These are phyloP conservation scores for Gortyna flavago DNA, from an alignment of 2,888 invertebrate genomes.

Conservation along the genomic window DNA sequence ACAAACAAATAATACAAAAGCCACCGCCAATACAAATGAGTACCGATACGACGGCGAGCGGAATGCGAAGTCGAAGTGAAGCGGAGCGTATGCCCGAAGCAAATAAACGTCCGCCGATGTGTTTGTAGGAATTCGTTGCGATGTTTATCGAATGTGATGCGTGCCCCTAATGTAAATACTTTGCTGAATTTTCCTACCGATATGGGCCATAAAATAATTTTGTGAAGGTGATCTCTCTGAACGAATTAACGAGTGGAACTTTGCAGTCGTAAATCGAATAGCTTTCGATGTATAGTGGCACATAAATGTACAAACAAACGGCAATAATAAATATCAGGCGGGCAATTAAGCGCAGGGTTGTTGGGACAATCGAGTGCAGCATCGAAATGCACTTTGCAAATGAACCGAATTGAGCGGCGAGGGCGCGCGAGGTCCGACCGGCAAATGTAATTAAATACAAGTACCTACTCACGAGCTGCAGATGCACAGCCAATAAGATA, in stretches of 20 bases:
- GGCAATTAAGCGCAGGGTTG: conserved; percentile 87
- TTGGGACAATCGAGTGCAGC: conserved; percentile 85
- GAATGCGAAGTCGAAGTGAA: conserved; percentile 85
- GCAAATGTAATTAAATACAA: conserved; percentile 86
- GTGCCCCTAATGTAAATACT: conserved; percentile 82
- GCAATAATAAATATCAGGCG: conserved; percentile 87
- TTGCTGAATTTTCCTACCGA: conserved; percentile 62
- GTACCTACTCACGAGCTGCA: conserved; percentile 53
- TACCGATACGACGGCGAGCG: conserved; percentile 85
- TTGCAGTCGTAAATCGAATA: conserved; percentile 71
- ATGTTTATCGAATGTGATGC: conserved; percentile 87
- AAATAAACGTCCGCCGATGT: conserved; percentile 88
- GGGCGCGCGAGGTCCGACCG: conserved; percentile 66
- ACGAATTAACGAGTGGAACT: conserved; percentile 55
- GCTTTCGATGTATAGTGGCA: conserved; percentile 74
- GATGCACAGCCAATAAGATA: conserved; percentile 62
- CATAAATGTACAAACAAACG: conserved; percentile 82
- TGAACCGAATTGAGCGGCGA: conserved; percentile 82
- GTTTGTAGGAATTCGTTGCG: conserved; percentile 87
- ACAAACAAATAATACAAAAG: conserved; percentile 89
- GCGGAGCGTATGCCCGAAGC: conserved; percentile 85
- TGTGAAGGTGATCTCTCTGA: conserved; percentile 56
- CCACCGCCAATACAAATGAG: conserved; percentile 89
- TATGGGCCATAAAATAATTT: conserved; percentile 62
- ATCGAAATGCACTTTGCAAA: conserved; percentile 90